Evolutionary conservation across 2,888 invertebrate species (phyloP).

Genomic region (Acanthococcus lagerstroemiae): DNA sequence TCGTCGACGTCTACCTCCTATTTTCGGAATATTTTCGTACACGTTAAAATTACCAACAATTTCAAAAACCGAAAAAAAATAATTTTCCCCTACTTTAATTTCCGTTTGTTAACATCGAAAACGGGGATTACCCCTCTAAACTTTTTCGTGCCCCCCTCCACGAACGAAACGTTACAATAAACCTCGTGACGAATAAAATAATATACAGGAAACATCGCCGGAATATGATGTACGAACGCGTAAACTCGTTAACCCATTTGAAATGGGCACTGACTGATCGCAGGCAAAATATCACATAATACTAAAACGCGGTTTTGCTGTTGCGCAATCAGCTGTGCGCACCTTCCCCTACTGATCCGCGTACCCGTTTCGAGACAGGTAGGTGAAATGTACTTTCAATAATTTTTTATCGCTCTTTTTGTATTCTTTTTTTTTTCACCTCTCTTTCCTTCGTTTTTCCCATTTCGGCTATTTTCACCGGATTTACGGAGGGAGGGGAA

Average conservation of each 20-base stretch:
- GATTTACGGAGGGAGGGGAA: background rate
- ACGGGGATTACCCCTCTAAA: constrained; percentile 23
- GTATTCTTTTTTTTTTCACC: background rate
- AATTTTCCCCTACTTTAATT: constrained; percentile 27
- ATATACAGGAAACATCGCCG: constrained; percentile 26
- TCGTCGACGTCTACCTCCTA: constrained; percentile 11
- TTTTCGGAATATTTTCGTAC: constrained; percentile 22
- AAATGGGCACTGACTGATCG: constrained; percentile 27
- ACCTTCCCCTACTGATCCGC: constrained; percentile 19
- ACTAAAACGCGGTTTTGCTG: constrained; percentile 14
- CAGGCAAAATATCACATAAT: constrained; percentile 26
- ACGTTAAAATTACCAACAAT: constrained; percentile 26
- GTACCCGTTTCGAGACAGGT: background rate
- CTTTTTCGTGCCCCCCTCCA: constrained; percentile 21
- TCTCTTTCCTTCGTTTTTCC: background rate
- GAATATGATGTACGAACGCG: constrained; percentile 18
- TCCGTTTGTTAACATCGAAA: constrained; percentile 20
- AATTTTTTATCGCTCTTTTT: background rate
- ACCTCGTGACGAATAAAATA: constrained; percentile 29
- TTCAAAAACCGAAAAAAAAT: constrained; percentile 27
- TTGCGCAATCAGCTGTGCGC: constrained; percentile 23
- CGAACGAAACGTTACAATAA: constrained; percentile 20
- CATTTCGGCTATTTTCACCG: background rate
- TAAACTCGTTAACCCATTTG: constrained; percentile 30
- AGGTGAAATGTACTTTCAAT: constrained; percentile 6